These are phyloP conservation scores for Corydoras sp. DNA, from an alignment of 2,113 vertebrate genomes.

Conservation along the genomic window DNA sequence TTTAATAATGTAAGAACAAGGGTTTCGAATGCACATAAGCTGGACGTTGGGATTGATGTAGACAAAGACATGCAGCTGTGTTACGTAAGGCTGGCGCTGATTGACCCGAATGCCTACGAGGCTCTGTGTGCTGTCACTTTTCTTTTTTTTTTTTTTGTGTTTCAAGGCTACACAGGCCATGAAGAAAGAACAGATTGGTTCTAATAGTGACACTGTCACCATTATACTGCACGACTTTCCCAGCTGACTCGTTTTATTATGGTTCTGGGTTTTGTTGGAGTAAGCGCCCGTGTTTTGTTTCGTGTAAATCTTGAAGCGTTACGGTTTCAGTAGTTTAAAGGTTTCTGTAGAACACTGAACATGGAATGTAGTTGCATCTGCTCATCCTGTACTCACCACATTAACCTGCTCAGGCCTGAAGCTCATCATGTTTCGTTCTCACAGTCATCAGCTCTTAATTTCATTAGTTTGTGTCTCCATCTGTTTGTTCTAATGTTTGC, in stretches of 20 bases:
- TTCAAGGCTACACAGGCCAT: background rate
- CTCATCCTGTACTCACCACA: background rate
- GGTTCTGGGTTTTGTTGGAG: too few relatives aligned
- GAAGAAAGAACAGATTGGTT: background rate
- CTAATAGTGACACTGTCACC: background rate
- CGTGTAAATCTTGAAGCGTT: too few relatives aligned
- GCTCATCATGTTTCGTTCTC: conserved; percentile 13
- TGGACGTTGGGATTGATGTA: background rate
- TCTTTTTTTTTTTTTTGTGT: conserved; percentile 2
- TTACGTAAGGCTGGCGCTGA: conserved; percentile 20
- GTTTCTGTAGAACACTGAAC: too few relatives aligned
- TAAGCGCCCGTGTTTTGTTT: too few relatives aligned
- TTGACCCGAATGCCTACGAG: conserved; percentile 10
- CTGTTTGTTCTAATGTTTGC: conserved; percentile 50
- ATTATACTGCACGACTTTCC: background rate
- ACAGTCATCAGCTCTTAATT: conserved; percentile 41
- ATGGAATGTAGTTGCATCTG: background rate
- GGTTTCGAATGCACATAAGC: too few relatives aligned
- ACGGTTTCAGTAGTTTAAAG: too few relatives aligned
- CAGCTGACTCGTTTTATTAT: too few relatives aligned
- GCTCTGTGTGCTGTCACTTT: conserved; percentile 6
- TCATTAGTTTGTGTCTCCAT: conserved; percentile 38
- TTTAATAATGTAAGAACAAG: too few relatives aligned
- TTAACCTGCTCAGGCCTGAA: conserved; percentile 14
- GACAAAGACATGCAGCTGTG: background rate